Percentiles rank a stretch among this genome's conserved stretches.
These are phyloP conservation scores for Acanthurus tractus DNA, from an alignment of 2,797 vertebrate species.

Conservation along the genomic window DNA sequence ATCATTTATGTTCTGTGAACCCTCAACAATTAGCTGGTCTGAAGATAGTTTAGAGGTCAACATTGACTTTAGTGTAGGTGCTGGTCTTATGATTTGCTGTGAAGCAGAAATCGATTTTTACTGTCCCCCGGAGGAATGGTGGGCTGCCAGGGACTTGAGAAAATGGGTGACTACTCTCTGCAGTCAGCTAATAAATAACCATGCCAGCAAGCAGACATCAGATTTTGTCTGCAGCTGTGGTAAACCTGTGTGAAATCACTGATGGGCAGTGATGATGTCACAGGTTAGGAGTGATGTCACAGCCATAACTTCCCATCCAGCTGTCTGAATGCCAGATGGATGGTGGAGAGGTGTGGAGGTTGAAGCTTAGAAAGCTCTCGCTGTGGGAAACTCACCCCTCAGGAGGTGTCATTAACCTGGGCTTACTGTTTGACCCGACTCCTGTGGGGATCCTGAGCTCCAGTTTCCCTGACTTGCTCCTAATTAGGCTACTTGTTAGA, in stretches of 20 bases:
- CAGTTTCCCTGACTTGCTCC: conserved; percentile 69
- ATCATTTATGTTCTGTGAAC: conserved; percentile 58
- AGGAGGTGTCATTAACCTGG: conserved; percentile 89
- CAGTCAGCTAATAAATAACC: conserved; percentile 82
- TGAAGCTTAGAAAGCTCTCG: conserved; percentile 76
- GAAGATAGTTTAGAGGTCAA: conserved; percentile 68
- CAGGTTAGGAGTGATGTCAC: conserved; percentile 87
- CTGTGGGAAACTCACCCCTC: conserved; percentile 80
- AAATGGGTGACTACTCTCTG: conserved; percentile 79
- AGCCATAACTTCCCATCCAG: conserved; percentile 80
- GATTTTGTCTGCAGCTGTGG: conserved; percentile 78
- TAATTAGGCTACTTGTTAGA: conserved; percentile 86
- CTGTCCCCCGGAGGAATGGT: conserved; percentile 72
- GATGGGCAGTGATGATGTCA: conserved; percentile 84
- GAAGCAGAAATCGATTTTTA: conserved; percentile 84
- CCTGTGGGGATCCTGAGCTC: conserved; percentile 70
- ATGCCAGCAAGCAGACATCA: conserved; percentile 78
- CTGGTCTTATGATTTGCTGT: conserved; percentile 77
- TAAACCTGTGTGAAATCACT: conserved; percentile 79
- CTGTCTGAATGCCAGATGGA: conserved; percentile 85
- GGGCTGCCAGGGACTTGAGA: conserved; percentile 72
- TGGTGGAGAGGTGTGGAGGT: conserved; percentile 83
- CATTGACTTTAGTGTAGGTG: conserved; percentile 69
- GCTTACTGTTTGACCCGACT: conserved; percentile 79
- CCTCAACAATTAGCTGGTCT: conserved; percentile 47